Base-by-base conservation (phyloP, 53 echinoderm and acorn worm species). In the Apostichopus leukothele region DNA sequence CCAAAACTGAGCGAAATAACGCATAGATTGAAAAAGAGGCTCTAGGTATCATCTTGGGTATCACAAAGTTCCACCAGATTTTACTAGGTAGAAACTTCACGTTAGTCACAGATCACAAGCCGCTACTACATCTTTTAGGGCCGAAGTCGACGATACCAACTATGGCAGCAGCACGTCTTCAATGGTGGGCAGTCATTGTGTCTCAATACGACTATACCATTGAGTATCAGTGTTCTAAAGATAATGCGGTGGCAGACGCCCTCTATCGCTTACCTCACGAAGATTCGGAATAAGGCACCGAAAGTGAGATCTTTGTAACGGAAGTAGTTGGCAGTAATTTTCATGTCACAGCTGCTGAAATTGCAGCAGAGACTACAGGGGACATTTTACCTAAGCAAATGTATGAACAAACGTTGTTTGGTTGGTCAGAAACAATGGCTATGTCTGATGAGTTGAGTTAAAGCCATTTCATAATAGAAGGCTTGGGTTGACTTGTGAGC, bases 71-170 rank as follows among this genome's bases (percentile, higher is more conserved):
- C 23, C 76, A 76, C 76, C 89, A 89, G 57, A 90, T 89, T 51
- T 57, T 93, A 19, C 59, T 83, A 81, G 91, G 90, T 14, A 88
- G 91, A 74, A 89, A 76, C 19, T 93, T 93, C 18, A 88, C 73
- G 22, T 63, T 93, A 73, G 21, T 76, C 22, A 93, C 93, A 11
- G 93, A 91, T 71, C 90, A 91, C 50, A 91, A 93, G 68, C 90
- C 90, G 5, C 76, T 94, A 19, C 74, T 76, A 21, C 61, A 85
- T 8, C 86, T 93, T 1, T 66, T 91, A 16, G 68, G 89, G 19
- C 94, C 91, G 22, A 83, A 88, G 51, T 60, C 60, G 12, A 63
- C 89, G 10, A 83, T 91, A n/a, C 68, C 76, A 76, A 76, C 13
- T 51, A 76, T 76, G 76, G 76, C 76, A 76, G 76, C 51, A 76